These are phyloP conservation scores for Callitettix versicolor DNA, from an alignment of 1,140 invertebrate genomes.

Conservation along the genomic window DNA sequence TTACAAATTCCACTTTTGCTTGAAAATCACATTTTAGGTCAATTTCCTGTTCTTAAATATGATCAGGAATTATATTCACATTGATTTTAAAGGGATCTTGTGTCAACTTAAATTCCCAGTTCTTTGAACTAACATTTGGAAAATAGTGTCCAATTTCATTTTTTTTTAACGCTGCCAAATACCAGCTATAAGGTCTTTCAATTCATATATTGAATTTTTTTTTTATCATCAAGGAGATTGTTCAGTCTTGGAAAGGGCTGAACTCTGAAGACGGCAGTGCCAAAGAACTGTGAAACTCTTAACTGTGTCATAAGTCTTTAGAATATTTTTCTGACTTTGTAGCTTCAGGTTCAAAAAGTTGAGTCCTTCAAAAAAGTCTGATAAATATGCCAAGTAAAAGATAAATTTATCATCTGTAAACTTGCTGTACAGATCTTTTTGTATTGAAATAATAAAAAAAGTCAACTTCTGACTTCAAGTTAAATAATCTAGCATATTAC, in stretches of 20 bases:
- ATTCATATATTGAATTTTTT: background rate
- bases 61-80: conserved; percentile 1
- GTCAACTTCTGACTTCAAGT: conserved; percentile 11
- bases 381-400: conserved; percentile 3
- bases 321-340: conserved; percentile 22
- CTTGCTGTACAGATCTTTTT: background rate
- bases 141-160: conserved; percentile 8
- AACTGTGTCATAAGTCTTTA: conserved; percentile 16
- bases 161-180: background rate
- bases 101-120: conserved; percentile 9
- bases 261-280: conserved; percentile 6
- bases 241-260: conserved; percentile 15
- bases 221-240: conserved; percentile 6
- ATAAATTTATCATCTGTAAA: background rate
- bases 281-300: conserved; percentile 9
- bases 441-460: background rate
- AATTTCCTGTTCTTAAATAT: conserved; percentile 6
- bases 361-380: conserved; percentile 11
- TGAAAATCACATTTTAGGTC: conserved; percentile 3
- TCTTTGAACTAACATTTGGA: conserved; percentile 7
- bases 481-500: conserved; percentile 15
- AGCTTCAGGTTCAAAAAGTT: conserved; percentile 25
- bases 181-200: background rate
- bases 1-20: conserved; percentile 4
- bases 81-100: conserved; percentile 12